phyloP scores from a whole-genome alignment of 2,888 invertebrate species.

The Petrophora chlorosata region DNA sequence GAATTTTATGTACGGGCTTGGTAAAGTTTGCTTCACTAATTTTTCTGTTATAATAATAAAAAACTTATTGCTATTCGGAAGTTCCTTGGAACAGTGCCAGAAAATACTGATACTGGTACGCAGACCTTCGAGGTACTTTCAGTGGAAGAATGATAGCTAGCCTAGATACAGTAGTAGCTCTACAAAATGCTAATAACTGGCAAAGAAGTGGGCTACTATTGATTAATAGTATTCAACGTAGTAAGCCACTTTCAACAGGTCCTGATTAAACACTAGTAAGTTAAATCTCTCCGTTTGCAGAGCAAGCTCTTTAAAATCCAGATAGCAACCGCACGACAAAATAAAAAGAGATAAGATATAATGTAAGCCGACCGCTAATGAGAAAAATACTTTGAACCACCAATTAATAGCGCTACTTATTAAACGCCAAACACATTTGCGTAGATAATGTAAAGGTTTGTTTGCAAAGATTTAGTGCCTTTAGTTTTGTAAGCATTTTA shows the following conservation, averaged over 20 bases:
- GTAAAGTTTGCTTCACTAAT: too few species aligned
- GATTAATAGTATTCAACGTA: background rate
- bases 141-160: too few species aligned
- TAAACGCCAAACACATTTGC: constrained; percentile 12
- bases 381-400: constrained; percentile 27
- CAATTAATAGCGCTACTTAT: constrained; percentile 23
- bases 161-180: too few species aligned
- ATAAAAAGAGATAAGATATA: constrained; percentile 24
- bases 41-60: too few species aligned
- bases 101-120: too few species aligned
- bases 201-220: too few species aligned
- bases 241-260: constrained; percentile 15
- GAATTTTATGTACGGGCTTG: constrained; percentile 1
- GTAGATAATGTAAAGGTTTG: constrained; percentile 1
- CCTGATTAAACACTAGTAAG: constrained; percentile 15
- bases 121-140: too few species aligned
- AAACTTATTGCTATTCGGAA: too few species aligned
- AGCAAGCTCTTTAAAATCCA: constrained; percentile 25
- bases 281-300: constrained; percentile 27
- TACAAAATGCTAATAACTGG: too few species aligned
- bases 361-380: constrained; percentile 23
- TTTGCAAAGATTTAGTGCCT: too few species aligned
- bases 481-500: too few species aligned
- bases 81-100: too few species aligned
- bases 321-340: constrained; percentile 26